Percentiles rank a stretch among this genome's conserved stretches.
These are phyloP conservation scores for Nemotelus nigrinus DNA, from an alignment of 2,888 invertebrate genomes.

Conservation along the genomic window DNA sequence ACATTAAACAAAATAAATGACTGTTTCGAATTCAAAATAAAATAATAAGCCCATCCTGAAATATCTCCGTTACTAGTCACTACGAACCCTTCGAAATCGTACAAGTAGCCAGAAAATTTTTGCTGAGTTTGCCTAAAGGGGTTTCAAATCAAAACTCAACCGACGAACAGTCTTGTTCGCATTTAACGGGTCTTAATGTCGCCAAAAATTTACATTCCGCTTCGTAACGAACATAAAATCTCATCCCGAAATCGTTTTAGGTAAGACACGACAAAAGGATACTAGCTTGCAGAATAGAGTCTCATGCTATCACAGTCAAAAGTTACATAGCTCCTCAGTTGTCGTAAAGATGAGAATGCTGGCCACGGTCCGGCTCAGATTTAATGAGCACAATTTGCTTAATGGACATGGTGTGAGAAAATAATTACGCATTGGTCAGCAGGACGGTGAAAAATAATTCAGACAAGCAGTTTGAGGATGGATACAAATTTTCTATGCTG, in stretches of 20 bases:
- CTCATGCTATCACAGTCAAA: constrained; percentile 20
- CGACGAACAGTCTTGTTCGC: constrained; percentile 7
- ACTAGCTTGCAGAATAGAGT: not conserved
- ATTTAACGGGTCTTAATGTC: constrained; percentile 42
- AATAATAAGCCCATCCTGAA: too few relatives aligned
- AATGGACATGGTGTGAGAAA: constrained; percentile 38
- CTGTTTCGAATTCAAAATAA: too few relatives aligned
- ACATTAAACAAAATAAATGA: too few relatives aligned
- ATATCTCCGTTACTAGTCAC: too few relatives aligned
- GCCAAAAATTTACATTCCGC: constrained; percentile 40
- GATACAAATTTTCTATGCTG: too few relatives aligned
- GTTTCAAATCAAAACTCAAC: constrained; percentile 39
- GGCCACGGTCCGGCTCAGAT: constrained; percentile 32
- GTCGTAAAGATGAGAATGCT: constrained; percentile 3
- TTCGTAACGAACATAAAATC: constrained; percentile 13
- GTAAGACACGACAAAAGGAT: constrained; percentile 32
- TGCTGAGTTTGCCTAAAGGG: constrained; percentile 42
- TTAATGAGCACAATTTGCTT: constrained; percentile 44
- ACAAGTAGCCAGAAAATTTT: constrained; percentile 26
- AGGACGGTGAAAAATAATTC: constrained; percentile 39
- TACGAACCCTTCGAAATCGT: not conserved
- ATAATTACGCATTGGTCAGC: constrained; percentile 44
- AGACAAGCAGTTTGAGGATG: constrained; percentile 2
- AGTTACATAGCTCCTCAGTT: constrained; percentile 14
- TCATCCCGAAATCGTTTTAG: constrained; percentile 14